phyloP scores from a whole-genome alignment of 2,797 vertebrate genomes.

The Sparus aurata region DNA sequence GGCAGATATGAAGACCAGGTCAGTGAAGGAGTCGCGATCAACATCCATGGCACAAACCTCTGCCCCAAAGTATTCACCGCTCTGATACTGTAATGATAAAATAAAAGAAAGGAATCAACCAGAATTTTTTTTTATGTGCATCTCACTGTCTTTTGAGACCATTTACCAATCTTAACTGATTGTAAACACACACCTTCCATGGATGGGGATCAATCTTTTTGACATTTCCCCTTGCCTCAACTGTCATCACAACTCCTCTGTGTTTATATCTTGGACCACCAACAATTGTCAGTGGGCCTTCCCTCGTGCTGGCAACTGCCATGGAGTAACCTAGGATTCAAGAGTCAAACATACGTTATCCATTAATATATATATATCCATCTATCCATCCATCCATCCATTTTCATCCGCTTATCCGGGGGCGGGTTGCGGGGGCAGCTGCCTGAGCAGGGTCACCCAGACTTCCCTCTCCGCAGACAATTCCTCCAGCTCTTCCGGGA shows the following conservation, averaged over 20 bases:
- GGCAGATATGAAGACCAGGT: conserved; percentile 88
- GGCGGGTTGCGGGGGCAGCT: too few relatives aligned
- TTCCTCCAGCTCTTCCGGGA: too few relatives aligned
- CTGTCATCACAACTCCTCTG: conserved; percentile 70
- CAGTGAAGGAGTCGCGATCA: conserved; percentile 58
- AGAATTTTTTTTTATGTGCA: background rate
- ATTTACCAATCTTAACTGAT: background rate
- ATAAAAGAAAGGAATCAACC: background rate
- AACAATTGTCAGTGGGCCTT: conserved; percentile 48
- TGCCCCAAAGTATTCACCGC: conserved; percentile 91
- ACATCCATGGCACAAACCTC: conserved; percentile 87
- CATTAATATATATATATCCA: background rate
- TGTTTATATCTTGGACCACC: conserved; percentile 84
- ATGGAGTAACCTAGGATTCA: conserved; percentile 83
- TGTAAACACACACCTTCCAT: conserved; percentile 60
- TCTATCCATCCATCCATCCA: too few relatives aligned
- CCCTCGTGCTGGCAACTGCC: background rate
- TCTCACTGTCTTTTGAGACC: background rate
- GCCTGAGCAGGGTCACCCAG: too few relatives aligned
- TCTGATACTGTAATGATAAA: conserved; percentile 77
- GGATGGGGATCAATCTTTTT: conserved; percentile 47
- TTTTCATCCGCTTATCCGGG: too few relatives aligned
- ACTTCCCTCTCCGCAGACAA: too few relatives aligned
- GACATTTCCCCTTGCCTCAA: rapidly evolving
- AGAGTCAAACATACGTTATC: background rate